Evolutionary conservation across 2,113 vertebrate species (phyloP).

Genomic region (Arizona elegans): DNA sequence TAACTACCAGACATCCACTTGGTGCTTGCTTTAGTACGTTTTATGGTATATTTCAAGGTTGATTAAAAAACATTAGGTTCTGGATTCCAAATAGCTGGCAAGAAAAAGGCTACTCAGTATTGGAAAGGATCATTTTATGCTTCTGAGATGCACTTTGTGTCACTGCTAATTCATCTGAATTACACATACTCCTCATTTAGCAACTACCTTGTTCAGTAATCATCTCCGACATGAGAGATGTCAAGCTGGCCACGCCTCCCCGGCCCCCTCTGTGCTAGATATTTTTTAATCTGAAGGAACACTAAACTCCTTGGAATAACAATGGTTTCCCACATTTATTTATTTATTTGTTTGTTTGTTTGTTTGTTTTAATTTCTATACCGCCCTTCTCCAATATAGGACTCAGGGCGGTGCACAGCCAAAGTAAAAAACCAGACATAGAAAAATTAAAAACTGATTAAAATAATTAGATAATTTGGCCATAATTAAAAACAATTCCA

Average conservation of each 20-base stretch:
- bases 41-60: background rate
- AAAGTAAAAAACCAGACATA: too few relatives aligned
- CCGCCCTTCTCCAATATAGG: too few relatives aligned
- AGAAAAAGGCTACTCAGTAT: background rate
- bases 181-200: background rate
- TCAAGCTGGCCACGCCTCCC: too few relatives aligned
- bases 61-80: background rate
- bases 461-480: too few relatives aligned
- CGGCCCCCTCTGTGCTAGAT: background rate
- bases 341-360: too few relatives aligned
- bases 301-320: background rate
- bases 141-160: background rate
- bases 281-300: background rate
- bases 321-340: background rate
- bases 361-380: too few relatives aligned
- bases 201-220: background rate
- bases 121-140: background rate
- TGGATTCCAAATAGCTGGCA: too few relatives aligned
- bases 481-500: too few relatives aligned
- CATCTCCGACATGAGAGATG: background rate
- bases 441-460: too few relatives aligned
- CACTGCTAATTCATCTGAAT: background rate
- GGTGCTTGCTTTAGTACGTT: too few relatives aligned
- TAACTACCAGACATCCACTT: background rate
- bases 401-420: too few relatives aligned